Evolutionary conservation across 2,797 vertebrate species (phyloP).

Genomic region (Enteromius mattozi): DNA sequence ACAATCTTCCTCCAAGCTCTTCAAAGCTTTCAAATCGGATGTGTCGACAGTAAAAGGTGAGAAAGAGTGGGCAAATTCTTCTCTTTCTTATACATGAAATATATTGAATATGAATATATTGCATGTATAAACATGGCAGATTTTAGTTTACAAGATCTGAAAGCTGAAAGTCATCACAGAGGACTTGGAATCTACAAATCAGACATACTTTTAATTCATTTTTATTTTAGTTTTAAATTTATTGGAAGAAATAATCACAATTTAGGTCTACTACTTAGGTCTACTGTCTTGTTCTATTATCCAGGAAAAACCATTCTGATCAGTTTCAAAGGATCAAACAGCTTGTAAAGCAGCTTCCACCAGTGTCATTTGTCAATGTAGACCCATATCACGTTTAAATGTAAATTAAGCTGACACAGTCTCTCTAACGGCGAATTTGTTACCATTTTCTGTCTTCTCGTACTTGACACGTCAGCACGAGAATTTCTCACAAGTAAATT

Average conservation of each 20-base stretch:
- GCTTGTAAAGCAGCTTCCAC: neutral
- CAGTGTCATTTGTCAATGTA: neutral
- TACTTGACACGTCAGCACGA: neutral
- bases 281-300: neutral
- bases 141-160: neutral
- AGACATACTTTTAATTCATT: neutral
- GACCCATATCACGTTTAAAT: neutral
- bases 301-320: neutral
- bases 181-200: neutral
- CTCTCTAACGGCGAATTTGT: neutral
- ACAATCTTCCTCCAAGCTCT: neutral
- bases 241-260: neutral
- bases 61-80: neutral
- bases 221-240: neutral
- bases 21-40: neutral
- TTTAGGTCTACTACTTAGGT: neutral
- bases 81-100: neutral
- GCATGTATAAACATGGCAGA: neutral
- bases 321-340: neutral
- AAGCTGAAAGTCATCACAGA: neutral
- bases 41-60: neutral
- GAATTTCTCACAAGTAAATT: slow-evolving; percentile 31
- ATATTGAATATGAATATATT: too few relatives aligned
- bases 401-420: neutral
- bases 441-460: neutral